Conservation (phyloP, 2,113 vertebrate species). For the Urocynchramus pylzowi region DNA sequence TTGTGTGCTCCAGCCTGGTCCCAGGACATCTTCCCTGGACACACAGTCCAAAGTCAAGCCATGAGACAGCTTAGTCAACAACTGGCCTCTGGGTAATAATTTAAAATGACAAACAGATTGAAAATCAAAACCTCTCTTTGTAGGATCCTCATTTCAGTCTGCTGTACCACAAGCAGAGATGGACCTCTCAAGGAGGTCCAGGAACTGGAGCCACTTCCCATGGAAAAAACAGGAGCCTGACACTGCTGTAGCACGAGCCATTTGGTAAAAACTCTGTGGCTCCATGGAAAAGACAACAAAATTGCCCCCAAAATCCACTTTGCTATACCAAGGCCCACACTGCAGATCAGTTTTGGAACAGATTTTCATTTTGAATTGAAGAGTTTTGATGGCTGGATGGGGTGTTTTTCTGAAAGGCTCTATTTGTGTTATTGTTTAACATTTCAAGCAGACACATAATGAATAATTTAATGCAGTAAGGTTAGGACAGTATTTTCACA, state of each 20-base stretch:
- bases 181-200: not conserved
- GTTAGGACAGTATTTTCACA: not conserved
- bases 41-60: not conserved
- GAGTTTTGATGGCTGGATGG: not conserved
- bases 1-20: not conserved
- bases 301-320: not conserved
- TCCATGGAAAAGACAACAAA: not conserved
- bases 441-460: not conserved
- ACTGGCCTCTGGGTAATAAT: not conserved
- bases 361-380: not conserved
- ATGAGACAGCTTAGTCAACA: not conserved
- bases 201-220: not conserved
- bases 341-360: not conserved
- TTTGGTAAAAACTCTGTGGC: not conserved
- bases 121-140: not conserved
- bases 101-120: not conserved
- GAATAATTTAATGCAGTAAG: not conserved
- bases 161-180: not conserved
- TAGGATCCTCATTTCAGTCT: not conserved
- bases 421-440: not conserved
- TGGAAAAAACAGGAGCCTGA: not conserved
- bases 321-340: not conserved
- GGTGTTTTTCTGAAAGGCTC: not conserved
- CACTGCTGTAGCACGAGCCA: not conserved
- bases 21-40: not conserved